These are phyloP conservation scores for Brachynemurus nebulosus DNA, from an alignment of 2,888 invertebrate genomes.

Conservation along the genomic window DNA sequence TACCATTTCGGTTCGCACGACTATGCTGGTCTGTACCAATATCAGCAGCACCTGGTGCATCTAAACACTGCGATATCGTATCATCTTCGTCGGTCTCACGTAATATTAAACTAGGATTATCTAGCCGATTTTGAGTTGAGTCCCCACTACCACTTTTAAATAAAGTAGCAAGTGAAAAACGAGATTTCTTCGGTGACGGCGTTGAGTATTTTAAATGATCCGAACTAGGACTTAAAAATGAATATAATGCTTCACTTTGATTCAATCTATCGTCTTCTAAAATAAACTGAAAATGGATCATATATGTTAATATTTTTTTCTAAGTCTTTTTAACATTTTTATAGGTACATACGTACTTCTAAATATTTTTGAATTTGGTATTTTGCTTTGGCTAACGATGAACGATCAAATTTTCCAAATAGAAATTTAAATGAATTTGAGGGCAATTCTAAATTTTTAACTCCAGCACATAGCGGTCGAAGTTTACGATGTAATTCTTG, in stretches of 20 bases:
- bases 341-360: constrained; percentile 40
- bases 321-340: neutral
- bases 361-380: constrained; percentile 73
- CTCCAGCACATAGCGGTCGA: constrained; percentile 64
- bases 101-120: constrained; percentile 25
- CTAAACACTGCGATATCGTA: constrained; percentile 63
- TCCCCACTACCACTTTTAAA: constrained; percentile 47
- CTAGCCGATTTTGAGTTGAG: constrained; percentile 19
- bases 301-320: neutral
- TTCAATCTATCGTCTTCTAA: constrained; percentile 75
- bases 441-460: constrained; percentile 71
- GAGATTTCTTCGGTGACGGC: constrained; percentile 69
- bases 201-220: constrained; percentile 70
- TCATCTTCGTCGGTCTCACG: constrained; percentile 68
- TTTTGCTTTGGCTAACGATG: constrained; percentile 70
- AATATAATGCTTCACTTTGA: constrained; percentile 79
- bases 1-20: constrained; percentile 29
- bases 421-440: constrained; percentile 61
- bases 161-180: constrained; percentile 73
- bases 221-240: constrained; percentile 84
- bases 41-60: constrained; percentile 39
- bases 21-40: constrained; percentile 29
- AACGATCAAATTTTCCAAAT: constrained; percentile 69
- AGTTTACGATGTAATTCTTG: constrained; percentile 73
- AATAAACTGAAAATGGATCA: constrained; percentile 51